Evolutionary conservation across 2,113 vertebrate genomes (phyloP).

Genomic region (Podarcis raffonei): DNA sequence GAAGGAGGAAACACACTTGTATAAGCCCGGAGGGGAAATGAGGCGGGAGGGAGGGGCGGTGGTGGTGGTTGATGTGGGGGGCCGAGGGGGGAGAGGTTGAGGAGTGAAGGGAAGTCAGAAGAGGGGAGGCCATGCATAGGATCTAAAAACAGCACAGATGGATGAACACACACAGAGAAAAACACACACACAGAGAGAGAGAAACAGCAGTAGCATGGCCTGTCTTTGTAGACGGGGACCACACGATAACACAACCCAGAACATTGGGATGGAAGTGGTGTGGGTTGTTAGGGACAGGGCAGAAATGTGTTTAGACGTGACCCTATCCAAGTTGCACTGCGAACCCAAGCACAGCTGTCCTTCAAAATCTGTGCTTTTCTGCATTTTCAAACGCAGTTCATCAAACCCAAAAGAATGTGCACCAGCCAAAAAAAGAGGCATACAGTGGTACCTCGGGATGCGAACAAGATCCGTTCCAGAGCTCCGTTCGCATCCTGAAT

Average conservation of each 20-base stretch:
- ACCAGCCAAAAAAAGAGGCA: no score
- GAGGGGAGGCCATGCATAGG: background rate
- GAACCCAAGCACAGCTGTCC: no score
- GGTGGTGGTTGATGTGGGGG: background rate
- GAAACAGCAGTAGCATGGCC: background rate
- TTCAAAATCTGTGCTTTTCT: no score
- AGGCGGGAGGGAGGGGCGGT: background rate
- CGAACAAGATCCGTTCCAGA: no score
- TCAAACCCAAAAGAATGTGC: no score
- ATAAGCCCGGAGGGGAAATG: conserved; percentile 16
- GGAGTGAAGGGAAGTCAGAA: conserved; percentile 13
- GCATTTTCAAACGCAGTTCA: no score
- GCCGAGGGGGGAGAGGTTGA: background rate
- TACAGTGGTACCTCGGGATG: no score
- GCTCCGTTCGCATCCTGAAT: no score
- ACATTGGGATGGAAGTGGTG: background rate
- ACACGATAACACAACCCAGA: background rate
- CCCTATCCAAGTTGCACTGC: no score
- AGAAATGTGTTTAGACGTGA: background rate
- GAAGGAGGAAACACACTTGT: conserved; percentile 10
- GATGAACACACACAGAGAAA: background rate
- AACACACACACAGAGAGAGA: background rate
- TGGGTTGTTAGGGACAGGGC: no score
- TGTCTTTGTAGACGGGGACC: background rate
- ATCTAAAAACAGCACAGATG: conserved; percentile 36